Evolutionary conservation across 1,140 invertebrate genomes (phyloP).

Genomic region (Adelges cooleyi): DNA sequence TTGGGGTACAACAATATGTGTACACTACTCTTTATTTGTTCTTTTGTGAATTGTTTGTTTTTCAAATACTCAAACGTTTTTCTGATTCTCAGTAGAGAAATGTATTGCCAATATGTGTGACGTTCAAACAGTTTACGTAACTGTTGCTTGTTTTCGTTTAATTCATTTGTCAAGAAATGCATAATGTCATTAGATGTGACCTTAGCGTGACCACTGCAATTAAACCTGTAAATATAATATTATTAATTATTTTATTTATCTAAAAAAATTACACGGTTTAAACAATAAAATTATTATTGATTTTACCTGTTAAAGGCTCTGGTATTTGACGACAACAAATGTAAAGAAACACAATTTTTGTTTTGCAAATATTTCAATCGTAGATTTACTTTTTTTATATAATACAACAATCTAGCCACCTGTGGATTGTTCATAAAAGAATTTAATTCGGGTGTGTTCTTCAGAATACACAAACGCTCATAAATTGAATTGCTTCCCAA

Average conservation of each 20-base stretch:
- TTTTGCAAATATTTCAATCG: constrained; percentile 7
- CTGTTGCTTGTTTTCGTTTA: neutral
- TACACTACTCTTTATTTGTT: neutral
- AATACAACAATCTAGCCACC: neutral
- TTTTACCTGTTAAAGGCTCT: neutral
- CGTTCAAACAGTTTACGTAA: neutral
- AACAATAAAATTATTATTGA: neutral
- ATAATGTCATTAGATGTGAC: constrained; percentile 1
- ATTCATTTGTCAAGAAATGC: neutral
- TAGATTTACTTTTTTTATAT: neutral
- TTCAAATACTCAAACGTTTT: neutral
- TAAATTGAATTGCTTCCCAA: constrained; percentile 5
- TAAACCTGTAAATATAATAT: neutral
- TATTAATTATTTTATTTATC: no score
- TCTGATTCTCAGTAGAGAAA: constrained; percentile 10
- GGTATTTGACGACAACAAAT: neutral
- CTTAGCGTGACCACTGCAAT: neutral
- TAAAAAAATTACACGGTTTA: neutral
- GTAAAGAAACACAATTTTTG: constrained; percentile 4
- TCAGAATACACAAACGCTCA: neutral
- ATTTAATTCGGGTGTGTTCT: constrained; percentile 1
- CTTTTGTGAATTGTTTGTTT: neutral
- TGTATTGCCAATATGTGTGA: constrained; percentile 12
- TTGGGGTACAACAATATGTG: constrained; percentile 6
- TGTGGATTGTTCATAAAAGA: constrained; percentile 9